Base-by-base conservation (phyloP, 2,797 vertebrate genomes). In the Heterohyrax brucei region DNA sequence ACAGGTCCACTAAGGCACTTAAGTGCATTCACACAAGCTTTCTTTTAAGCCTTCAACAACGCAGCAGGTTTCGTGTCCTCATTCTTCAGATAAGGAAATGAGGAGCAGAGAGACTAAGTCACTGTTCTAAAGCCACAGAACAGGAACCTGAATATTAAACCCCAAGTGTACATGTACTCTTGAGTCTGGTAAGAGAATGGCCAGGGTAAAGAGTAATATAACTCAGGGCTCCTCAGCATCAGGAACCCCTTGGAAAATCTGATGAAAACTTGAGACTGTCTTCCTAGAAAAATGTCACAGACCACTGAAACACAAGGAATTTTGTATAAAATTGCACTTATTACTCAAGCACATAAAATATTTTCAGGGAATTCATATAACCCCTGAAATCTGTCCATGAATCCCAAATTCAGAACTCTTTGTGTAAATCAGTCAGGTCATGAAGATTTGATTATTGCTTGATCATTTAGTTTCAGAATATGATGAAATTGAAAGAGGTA, bases 51-150 rank as follows among this genome's bases (percentile, higher is more conserved):
- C 46, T 87, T 48, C 46, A 68, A 50, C 46, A 94, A 64, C 50
- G 28, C 1, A 79, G 16, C n/a, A 86, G 44, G 44, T 81, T 76
- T 96, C 70, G 12, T 33, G 21, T 62, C 73, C 76, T 94, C 4
- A 8, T 77, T 94, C 79, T 90, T 87, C 53, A 95, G 78, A 93
- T 84, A 72, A 24, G 68, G 81, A 84, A 88, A 84, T 76, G 94
- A 86, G 70, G 24, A 24, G 18, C 83, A 86, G 33, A 56, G 72
- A 87, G 62, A 73, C 78, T 50, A 48, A 94, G 14, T 66, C 50
- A 93, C 10, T 91, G 22, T 76, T 50, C 77, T 30, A 53, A 39
- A 24, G 72, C 76, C 62, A 94, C 87, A 89, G 59, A 89, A 59
- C 59, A 86, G 61, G 44, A 89, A 73, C 62, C 28, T 62, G 61